A percentile compares a stretch with the other conserved stretches of the same genome.
phyloP scores from a whole-genome alignment of 1,140 invertebrate species.

The Pseudomyrmex concolor region DNA sequence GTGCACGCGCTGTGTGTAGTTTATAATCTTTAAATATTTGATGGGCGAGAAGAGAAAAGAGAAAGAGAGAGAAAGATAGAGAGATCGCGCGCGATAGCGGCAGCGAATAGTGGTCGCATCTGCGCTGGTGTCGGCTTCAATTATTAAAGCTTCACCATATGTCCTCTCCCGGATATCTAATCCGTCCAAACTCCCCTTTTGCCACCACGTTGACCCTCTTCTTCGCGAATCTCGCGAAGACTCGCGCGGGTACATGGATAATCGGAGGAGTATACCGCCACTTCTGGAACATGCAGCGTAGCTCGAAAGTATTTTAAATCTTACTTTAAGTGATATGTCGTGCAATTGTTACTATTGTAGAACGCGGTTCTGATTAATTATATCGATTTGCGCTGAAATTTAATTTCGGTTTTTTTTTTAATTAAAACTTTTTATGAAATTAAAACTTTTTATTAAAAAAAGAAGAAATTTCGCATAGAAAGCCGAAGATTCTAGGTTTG shows the following conservation, averaged over 20 bases:
- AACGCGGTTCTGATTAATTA: no score
- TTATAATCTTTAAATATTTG: constrained; percentile 80
- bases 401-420: no score
- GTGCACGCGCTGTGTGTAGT: constrained; percentile 56
- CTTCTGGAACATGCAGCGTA: neutral
- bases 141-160: constrained; percentile 79
- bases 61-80: no score
- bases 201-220: constrained; percentile 35
- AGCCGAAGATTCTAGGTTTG: no score
- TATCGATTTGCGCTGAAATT: no score
- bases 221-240: constrained; percentile 35
- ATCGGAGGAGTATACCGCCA: constrained; percentile 10
- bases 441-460: no score
- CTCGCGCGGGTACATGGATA: neutral
- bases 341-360: no score
- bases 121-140: constrained; percentile 77
- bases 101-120: constrained; percentile 69
- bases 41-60: constrained; percentile 49
- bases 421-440: no score
- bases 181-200: constrained; percentile 48
- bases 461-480: no score
- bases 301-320: constrained; percentile 8
- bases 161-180: constrained; percentile 67
- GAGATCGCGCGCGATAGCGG: constrained; percentile 53
- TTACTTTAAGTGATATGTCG: no score